These are phyloP conservation scores for Belonocnema kinseyi DNA, from an alignment of 1,140 invertebrate genomes.

Conservation along the genomic window DNA sequence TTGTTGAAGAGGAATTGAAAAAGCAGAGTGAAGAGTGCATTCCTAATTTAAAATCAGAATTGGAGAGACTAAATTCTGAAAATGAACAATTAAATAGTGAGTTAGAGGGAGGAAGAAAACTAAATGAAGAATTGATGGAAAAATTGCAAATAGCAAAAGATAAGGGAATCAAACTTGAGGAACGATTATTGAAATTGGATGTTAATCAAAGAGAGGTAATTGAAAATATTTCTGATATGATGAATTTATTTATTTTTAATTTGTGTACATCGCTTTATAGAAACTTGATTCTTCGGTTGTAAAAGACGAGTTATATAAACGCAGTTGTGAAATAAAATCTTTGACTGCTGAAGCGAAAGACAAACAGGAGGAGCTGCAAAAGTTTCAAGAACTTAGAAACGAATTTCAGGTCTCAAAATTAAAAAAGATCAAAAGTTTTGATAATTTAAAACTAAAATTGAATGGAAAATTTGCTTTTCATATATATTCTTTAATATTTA, in stretches of 20 bases:
- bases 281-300: background rate
- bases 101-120: background rate
- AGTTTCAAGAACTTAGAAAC: no score
- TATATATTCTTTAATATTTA: no score
- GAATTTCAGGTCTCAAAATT: no score
- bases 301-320: background rate
- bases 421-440: no score
- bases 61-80: slow-evolving; percentile 39
- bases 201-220: slow-evolving; percentile 44
- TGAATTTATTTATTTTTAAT: background rate
- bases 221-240: background rate
- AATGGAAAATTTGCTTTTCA: no score
- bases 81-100: slow-evolving; percentile 34
- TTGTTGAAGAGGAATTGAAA: slow-evolving; percentile 41
- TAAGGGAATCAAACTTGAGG: slow-evolving; percentile 40
- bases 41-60: slow-evolving; percentile 32
- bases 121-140: background rate
- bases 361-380: no score
- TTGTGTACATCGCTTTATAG: no score
- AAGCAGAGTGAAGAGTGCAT: slow-evolving; percentile 36
- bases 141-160: slow-evolving; percentile 31
- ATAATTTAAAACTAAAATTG: no score
- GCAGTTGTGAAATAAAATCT: no score
- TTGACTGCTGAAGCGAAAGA: no score
- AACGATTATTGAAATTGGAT: slow-evolving; percentile 45